phyloP scores from a whole-genome alignment of 2,113 vertebrate species.

The Rhombomys opimus region DNA sequence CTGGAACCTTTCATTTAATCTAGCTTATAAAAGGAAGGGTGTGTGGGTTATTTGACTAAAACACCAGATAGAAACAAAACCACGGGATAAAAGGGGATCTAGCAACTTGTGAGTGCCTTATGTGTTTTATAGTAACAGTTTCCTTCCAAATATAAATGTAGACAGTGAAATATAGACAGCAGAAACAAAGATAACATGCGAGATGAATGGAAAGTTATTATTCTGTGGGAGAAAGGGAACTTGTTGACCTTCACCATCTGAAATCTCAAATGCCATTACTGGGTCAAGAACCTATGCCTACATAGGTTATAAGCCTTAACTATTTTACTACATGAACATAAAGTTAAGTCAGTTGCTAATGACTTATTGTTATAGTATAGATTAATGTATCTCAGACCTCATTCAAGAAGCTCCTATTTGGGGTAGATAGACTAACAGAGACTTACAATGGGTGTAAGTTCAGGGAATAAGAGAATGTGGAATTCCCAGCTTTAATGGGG shows the following conservation, averaged over 20 bases:
- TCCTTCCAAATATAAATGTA: not conserved
- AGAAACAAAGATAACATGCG: not conserved
- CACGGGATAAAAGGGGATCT: not conserved
- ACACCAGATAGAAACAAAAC: conserved; percentile 20
- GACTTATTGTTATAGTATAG: not conserved
- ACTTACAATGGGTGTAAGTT: not conserved
- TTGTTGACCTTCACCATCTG: not conserved
- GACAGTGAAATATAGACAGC: not conserved
- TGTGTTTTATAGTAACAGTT: not conserved
- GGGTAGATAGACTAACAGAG: not conserved
- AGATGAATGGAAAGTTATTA: not conserved
- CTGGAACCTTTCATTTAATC: conserved; percentile 32
- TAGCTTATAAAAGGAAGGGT: not conserved
- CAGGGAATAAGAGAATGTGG: not conserved
- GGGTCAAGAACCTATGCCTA: not conserved
- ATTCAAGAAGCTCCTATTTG: not conserved
- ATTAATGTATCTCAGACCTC: not conserved
- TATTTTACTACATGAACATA: not conserved
- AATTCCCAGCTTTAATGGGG: not conserved
- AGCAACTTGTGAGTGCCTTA: not conserved
- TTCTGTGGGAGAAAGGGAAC: not conserved
- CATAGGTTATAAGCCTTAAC: not conserved
- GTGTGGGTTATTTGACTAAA: not conserved
- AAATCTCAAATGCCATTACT: not conserved
- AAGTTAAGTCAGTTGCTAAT: not conserved